Evolutionary conservation across 2,113 vertebrate genomes (phyloP).

Genomic region (Aegotheles bennettii): DNA sequence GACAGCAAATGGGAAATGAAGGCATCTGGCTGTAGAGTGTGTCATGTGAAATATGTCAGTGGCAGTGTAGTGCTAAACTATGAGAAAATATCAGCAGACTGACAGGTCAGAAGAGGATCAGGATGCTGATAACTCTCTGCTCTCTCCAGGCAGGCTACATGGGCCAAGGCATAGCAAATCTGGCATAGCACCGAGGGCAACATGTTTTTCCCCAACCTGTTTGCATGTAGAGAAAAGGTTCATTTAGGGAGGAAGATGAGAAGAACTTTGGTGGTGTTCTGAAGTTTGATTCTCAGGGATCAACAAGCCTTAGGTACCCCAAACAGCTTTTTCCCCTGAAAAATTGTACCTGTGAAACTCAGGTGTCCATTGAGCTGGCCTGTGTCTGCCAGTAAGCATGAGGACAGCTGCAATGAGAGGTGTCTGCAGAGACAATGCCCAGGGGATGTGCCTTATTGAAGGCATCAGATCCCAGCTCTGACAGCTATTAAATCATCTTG

Average conservation of each 20-base stretch:
- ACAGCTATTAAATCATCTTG: background rate
- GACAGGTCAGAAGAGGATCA: background rate
- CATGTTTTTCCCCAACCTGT: background rate
- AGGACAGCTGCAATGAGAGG: background rate
- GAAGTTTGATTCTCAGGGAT: background rate
- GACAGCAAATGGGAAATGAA: background rate
- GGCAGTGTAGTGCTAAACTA: background rate
- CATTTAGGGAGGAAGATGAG: background rate
- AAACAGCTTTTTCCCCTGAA: rapidly evolving
- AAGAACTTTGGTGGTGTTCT: background rate
- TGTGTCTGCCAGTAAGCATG: background rate
- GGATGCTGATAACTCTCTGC: background rate
- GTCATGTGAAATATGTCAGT: background rate
- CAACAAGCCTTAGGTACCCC: background rate
- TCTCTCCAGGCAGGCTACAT: background rate
- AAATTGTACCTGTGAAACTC: background rate
- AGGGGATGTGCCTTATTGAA: background rate
- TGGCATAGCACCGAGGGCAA: background rate
- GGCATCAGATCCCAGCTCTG: background rate
- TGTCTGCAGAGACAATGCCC: background rate
- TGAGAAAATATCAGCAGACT: background rate
- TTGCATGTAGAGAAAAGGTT: background rate
- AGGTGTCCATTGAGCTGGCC: background rate
- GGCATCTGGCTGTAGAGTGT: background rate
- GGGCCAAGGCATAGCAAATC: background rate